phyloP scores from a whole-genome alignment of 2,113 vertebrate genomes.

The Plestiodon gilberti region DNA sequence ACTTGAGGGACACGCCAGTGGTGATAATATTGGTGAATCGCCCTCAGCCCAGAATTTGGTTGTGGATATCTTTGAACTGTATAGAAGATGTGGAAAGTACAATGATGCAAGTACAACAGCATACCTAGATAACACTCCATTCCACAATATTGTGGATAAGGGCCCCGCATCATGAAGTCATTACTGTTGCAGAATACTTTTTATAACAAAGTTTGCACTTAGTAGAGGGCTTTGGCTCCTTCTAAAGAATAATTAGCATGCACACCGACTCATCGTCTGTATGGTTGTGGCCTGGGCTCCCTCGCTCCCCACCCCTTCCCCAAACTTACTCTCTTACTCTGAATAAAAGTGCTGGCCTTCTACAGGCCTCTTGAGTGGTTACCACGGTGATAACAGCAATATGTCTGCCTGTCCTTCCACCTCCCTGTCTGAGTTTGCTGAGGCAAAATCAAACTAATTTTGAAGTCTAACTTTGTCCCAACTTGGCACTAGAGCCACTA shows the following conservation, averaged over 20 bases:
- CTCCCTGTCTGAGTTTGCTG: not conserved
- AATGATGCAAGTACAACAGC: not conserved
- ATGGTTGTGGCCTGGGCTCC: not conserved
- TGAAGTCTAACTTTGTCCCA: constrained; percentile 17
- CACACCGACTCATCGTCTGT: constrained; percentile 13
- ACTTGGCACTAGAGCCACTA: not conserved
- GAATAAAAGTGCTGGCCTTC: not conserved
- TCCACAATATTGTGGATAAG: not conserved
- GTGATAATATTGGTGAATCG: not conserved
- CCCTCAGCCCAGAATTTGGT: not conserved
- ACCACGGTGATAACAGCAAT: constrained; percentile 53
- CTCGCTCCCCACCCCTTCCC: not conserved
- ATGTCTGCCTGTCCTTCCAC: not conserved
- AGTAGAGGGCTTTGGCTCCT: not conserved
- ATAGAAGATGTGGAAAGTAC: no score
- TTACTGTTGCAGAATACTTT: not conserved
- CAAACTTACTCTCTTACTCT: not conserved
- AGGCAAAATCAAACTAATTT: constrained; percentile 22
- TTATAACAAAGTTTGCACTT: not conserved
- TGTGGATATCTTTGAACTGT: no score
- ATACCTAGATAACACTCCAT: not conserved
- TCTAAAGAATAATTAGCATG: constrained; percentile 5
- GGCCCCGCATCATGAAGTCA: not conserved
- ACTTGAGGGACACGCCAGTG: no score
- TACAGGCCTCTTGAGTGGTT: constrained; percentile 22